Base-by-base conservation (phyloP, 2,797 vertebrate genomes). In the Manis pentadactyla region DNA sequence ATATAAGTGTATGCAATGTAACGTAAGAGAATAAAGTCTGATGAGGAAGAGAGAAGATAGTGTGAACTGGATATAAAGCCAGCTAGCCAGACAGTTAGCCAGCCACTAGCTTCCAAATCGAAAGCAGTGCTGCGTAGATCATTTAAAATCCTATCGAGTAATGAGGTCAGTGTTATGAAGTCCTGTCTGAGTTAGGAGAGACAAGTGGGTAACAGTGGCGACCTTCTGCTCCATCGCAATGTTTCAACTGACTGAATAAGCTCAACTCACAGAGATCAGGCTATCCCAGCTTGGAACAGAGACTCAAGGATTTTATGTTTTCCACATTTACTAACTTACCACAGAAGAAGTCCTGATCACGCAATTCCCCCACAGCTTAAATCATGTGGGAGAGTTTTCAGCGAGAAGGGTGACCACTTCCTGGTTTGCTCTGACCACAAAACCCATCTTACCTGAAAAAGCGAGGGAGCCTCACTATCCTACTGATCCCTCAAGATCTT, bases 1-100 rank as follows among this genome's bases (percentile, higher is more conserved):
- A 61, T 31, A 87, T 64, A 89, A 96, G 69, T 66, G 49, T 31
- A 63, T 14, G 39, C 87, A 11, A 68, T 53, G 66, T 73, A 71
- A 49, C n/a, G 8, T 11, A 64, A 77, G 61, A 39, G 27, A 73
- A 15, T 29, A 31, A 64, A 73, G 86, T 18, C 1, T 21, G n/a
- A 57, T 13, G 55, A 89, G 19, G 31, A 49, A 64, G 64, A 29
- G 34, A 46, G 27, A 69, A 75, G 5, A 34, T 23, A 19, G 25
- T 4, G 0, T n/a, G 25, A 78, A 84, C 15, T 64, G 53, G 25
- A 34, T 91, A 29, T 34, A 68, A 63, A 82, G 27, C 34, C 59
- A 66, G 21, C 53, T 21, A 31, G 5, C 53, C 18, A 31, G 25
- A 46, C 61, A 69, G 42, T 27, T 42, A 82, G 75, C 34, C 71